phyloP scores from a whole-genome alignment of 2,113 vertebrate species.

The Alectura lathami region DNA sequence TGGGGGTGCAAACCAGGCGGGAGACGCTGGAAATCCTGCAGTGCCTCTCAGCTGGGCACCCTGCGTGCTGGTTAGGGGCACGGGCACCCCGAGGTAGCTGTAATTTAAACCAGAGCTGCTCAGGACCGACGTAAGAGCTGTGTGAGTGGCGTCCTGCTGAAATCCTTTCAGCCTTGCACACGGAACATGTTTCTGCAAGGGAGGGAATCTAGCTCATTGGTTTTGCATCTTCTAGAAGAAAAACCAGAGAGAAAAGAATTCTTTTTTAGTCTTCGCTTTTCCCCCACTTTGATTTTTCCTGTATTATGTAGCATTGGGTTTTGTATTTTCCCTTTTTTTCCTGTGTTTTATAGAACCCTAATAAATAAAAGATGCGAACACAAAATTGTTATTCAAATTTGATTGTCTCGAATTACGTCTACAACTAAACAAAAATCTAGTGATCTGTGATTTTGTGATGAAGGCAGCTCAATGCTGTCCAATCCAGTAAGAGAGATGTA shows the following conservation, averaged over 20 bases:
- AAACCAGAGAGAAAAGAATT: slow-evolving; percentile 2
- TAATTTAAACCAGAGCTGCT: slow-evolving; percentile 2
- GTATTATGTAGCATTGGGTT: slow-evolving; percentile 30
- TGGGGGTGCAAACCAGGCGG: fast-evolving
- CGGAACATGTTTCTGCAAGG: background rate
- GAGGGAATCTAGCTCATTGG: background rate
- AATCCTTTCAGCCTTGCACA: background rate
- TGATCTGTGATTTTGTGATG: slow-evolving; percentile 64
- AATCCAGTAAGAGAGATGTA: slow-evolving; percentile 55
- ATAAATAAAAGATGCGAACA: slow-evolving; percentile 79
- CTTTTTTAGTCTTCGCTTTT: slow-evolving; percentile 30
- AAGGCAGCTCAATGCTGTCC: slow-evolving; percentile 69
- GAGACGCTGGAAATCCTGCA: background rate
- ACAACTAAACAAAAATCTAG: slow-evolving; percentile 72
- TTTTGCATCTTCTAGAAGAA: slow-evolving; percentile 4
- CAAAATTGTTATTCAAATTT: slow-evolving; percentile 76
- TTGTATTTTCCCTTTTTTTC: slow-evolving; percentile 41
- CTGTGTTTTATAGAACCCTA: slow-evolving; percentile 63
- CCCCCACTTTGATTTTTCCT: slow-evolving; percentile 12
- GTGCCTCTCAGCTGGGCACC: background rate
- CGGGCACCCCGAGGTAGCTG: background rate
- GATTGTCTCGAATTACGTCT: slow-evolving; percentile 74
- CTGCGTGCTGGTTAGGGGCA: background rate
- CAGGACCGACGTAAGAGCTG: background rate
- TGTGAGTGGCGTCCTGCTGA: background rate